Evolutionary conservation across 2,797 vertebrate genomes (phyloP).

Genomic region (Pangasius sanitwongsei): DNA sequence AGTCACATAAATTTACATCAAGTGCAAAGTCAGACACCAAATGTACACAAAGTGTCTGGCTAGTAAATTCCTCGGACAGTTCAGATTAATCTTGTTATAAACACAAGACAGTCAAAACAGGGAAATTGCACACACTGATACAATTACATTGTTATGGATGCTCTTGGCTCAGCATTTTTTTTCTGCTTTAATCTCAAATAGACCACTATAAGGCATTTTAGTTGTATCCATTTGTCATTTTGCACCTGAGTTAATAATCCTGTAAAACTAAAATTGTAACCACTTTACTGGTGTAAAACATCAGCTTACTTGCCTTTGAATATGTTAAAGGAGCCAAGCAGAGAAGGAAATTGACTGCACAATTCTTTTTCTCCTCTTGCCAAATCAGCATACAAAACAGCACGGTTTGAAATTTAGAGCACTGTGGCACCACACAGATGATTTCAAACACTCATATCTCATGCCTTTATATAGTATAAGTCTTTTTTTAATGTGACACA

Average conservation of each 20-base stretch:
- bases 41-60: conserved; percentile 35
- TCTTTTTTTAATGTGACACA: background rate
- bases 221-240: conserved; percentile 15
- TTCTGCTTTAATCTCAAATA: conserved; percentile 5
- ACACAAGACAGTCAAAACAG: conserved; percentile 26
- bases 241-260: conserved; percentile 21
- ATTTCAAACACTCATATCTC: background rate
- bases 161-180: conserved; percentile 8
- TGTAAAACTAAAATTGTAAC: background rate
- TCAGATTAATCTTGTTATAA: conserved; percentile 35
- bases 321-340: background rate
- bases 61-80: conserved; percentile 29
- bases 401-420: background rate
- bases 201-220: background rate
- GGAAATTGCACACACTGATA: conserved; percentile 23
- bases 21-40: conserved; percentile 28
- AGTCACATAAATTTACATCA: conserved; percentile 39
- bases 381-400: background rate
- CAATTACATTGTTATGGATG: conserved; percentile 10
- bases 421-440: background rate
- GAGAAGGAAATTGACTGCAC: background rate
- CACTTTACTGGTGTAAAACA: background rate
- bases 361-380: background rate
- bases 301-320: conserved; percentile 1
- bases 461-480: background rate